Percentiles rank a stretch among this genome's conserved stretches.
Conservation (phyloP, 2,797 vertebrate genomes). For the Mastacembelus armatus region DNA sequence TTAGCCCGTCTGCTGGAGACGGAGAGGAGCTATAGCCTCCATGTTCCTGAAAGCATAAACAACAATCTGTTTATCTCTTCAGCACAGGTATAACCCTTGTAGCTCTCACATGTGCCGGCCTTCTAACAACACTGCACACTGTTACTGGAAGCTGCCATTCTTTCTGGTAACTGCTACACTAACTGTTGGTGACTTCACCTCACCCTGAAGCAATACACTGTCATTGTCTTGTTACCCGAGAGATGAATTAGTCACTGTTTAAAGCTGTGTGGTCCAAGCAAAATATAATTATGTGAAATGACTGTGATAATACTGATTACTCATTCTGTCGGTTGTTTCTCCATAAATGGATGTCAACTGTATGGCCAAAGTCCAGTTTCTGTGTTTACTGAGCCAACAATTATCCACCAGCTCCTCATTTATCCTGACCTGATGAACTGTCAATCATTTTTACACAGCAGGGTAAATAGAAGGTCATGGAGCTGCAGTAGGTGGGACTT, state of each 20-base stretch:
- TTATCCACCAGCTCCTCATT: conserved; percentile 14
- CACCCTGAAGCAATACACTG: background rate
- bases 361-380: conserved; percentile 21
- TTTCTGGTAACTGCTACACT: conserved; percentile 9
- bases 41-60: conserved; percentile 77
- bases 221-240: conserved; percentile 27
- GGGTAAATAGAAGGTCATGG: background rate
- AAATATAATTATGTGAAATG: conserved; percentile 38
- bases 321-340: conserved; percentile 14
- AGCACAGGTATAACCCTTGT: background rate
- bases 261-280: conserved; percentile 1
- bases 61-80: background rate
- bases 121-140: conserved; percentile 11
- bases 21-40: conserved; percentile 55
- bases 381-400: conserved; percentile 18
- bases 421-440: conserved; percentile 11
- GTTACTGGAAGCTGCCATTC: conserved; percentile 9
- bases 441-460: conserved; percentile 5
- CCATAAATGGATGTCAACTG: conserved; percentile 10
- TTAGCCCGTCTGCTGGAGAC: conserved; percentile 75
- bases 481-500: background rate
- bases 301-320: conserved; percentile 21
- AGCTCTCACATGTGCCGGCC: background rate
- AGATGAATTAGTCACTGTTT: conserved; percentile 41
- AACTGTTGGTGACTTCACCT: conserved; percentile 35